Evolutionary conservation across 2,888 invertebrate species (phyloP).

Genomic region (Automeris io): DNA sequence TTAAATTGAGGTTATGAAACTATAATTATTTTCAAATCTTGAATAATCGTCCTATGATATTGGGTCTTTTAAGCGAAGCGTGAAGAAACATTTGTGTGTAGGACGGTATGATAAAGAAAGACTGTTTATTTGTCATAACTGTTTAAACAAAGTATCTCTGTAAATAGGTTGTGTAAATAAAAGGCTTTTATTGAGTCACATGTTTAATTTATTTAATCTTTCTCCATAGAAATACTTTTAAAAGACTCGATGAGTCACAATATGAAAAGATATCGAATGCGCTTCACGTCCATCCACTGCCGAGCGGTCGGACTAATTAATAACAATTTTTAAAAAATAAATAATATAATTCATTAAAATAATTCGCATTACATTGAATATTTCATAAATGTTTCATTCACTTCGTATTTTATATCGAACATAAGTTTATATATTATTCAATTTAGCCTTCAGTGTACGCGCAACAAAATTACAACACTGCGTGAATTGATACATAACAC

Average conservation of each 20-base stretch:
- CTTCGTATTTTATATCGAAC: conserved; percentile 2
- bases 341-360: conserved; percentile 66
- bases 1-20: no score
- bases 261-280: conserved; percentile 66
- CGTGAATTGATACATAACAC: not conserved
- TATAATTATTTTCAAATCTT: no score
- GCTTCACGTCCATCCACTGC: conserved; percentile 64
- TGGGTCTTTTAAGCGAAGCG: no score
- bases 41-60: no score
- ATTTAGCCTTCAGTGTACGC: not conserved
- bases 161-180: conserved; percentile 38
- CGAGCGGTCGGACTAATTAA: conserved; percentile 64
- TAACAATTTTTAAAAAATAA: conserved; percentile 72
- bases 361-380: conserved; percentile 34
- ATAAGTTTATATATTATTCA: not conserved
- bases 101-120: no score
- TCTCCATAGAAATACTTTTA: conserved; percentile 75
- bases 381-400: conserved; percentile 5
- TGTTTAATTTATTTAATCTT: conserved; percentile 56
- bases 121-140: no score
- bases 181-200: conserved; percentile 52
- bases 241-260: conserved; percentile 73
- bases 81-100: no score
- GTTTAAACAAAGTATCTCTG: no score
- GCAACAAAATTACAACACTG: conserved; percentile 1